Base-by-base conservation (phyloP, 2,888 invertebrate species). In the Euspilapteryx auroguttella region DNA sequence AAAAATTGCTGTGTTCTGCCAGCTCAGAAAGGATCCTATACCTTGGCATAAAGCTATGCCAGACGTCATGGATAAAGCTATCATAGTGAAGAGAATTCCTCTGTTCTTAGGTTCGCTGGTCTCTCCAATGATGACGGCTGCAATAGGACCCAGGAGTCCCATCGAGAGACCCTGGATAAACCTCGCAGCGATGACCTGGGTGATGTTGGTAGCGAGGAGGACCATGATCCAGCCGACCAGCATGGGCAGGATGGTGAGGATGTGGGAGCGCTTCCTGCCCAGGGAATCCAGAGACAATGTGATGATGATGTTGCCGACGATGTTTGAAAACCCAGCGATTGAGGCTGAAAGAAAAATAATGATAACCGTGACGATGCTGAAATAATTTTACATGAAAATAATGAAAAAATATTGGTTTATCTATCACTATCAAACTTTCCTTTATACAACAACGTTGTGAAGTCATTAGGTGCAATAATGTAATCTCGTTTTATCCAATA, bases 21-120 rank as follows among this genome's bases (percentile, higher is more conserved):
- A 85, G 25, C 64, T 61, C 4, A 82, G 53, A 42, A 66, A 79
- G 0, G 79, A 73, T 0, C 87, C 87, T 9, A 87, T 46, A 0
- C 73, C 45, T 38, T 87, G 87, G 3, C 80, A 71, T 8, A 80
- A 48, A 2, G 85, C 52, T 1, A 86, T 80, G 17, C 87, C 86
- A 8, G 69, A 41, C 0, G 85, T 80, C 9, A 84, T 59, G 0
- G 81, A 76, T 10, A 85, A 49, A 0, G 83, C 80, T 1, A 83
- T 78, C 4, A 76, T 65, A 2, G 85, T 79, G 8, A 84, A 58
- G 12, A 85, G 71, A 3, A 80, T 66, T 14, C 86, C 84, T 26
- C 87, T 63, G 30, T 83, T 75, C 30, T 59, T 76, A 0, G 81
- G 85, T 27, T 80, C 75, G 1, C 78, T 76, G 49, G 71, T 79